These are phyloP conservation scores for Sminthurides aquaticus DNA, from an alignment of 2,888 invertebrate species.

Conservation along the genomic window DNA sequence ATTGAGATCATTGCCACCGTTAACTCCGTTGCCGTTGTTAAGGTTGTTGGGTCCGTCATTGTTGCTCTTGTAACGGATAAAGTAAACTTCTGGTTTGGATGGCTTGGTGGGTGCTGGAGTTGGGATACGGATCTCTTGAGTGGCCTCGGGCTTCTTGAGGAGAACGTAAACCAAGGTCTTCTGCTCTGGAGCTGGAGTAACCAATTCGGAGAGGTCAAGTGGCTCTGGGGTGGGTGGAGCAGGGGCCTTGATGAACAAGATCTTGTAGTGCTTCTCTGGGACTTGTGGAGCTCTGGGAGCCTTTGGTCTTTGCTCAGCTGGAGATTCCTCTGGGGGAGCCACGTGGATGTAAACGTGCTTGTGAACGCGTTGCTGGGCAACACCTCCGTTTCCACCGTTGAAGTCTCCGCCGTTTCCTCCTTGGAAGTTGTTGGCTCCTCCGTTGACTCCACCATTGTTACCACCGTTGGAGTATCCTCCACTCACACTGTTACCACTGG, in stretches of 20 bases:
- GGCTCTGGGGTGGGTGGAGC: constrained; percentile 60
- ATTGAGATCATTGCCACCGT: constrained; percentile 2
- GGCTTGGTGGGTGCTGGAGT: constrained; percentile 70
- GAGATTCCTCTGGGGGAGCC: constrained; percentile 69
- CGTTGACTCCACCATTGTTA: background rate
- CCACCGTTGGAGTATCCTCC: background rate
- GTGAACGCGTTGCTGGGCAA: constrained; percentile 49
- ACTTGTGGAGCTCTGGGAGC: constrained; percentile 45
- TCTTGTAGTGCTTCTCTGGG: constrained; percentile 75
- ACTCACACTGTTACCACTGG: background rate
- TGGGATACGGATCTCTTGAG: constrained; percentile 68
- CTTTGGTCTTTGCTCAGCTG: constrained; percentile 48
- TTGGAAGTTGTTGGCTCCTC: background rate
- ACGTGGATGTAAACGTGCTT: constrained; percentile 88
- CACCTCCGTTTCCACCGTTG: constrained; percentile 1
- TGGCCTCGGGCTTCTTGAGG: constrained; percentile 71
- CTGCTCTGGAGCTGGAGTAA: constrained; percentile 64
- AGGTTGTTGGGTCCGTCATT: background rate
- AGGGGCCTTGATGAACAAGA: constrained; percentile 69
- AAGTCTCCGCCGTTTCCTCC: background rate
- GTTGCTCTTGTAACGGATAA: constrained; percentile 68
- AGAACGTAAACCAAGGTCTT: constrained; percentile 82
- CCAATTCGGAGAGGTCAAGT: constrained; percentile 64
- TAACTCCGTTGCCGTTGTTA: constrained; percentile 7
- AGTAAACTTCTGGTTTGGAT: constrained; percentile 82